Evolutionary conservation across 1,140 invertebrate genomes (phyloP), one percentile per base, ranked within the genome.

Genomic region (Fragariocoptes setiger): DNA sequence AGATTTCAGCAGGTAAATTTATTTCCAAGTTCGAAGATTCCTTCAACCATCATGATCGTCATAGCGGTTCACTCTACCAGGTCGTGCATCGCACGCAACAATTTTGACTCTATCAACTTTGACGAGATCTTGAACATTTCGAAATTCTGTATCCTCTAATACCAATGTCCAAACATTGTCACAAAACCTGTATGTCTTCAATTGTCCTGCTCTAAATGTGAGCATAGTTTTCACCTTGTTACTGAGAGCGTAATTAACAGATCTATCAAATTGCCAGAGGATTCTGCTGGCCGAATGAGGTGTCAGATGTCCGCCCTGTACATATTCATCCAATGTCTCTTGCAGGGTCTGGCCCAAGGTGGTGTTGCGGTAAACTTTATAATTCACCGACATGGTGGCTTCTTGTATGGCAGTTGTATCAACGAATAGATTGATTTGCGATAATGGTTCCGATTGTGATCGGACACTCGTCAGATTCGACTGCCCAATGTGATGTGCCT

Each of bases 111-210:
- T 92, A 52, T 90, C 80, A 19, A 92, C 79, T 58, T 76, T 76
- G 12, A 79, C 75, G 42, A 90, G 67, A 55, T 94, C 85, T 54
- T 83, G 76, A 1, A 83, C 76, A 62, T 97, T 90, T 47, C 80
- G 66, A 54, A 97, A 94, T 57, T 97, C 90, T 12, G 95, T 86
- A 62, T 94, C 79, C 57, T 88, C 86, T 44, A 99, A 64, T 65
- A 95, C 78, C 54, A 97, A 92, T n/a, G 88, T 97, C 90, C 90
- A 97, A 1, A 97, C 90, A 65, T 97, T 97, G 63, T 99, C 90
- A 68, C 90, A 99, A 63, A 95, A 99, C 51, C 90, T 68, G 58
- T 97, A 99, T 0, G 88, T 95, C 53, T 88, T 88, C 45, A 99
- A 62, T 66, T 90, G 90, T 22, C 77, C 49, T 59, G 71, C 70